Base-by-base conservation (phyloP, 2,113 vertebrate species). In the Agapornis roseicollis region DNA sequence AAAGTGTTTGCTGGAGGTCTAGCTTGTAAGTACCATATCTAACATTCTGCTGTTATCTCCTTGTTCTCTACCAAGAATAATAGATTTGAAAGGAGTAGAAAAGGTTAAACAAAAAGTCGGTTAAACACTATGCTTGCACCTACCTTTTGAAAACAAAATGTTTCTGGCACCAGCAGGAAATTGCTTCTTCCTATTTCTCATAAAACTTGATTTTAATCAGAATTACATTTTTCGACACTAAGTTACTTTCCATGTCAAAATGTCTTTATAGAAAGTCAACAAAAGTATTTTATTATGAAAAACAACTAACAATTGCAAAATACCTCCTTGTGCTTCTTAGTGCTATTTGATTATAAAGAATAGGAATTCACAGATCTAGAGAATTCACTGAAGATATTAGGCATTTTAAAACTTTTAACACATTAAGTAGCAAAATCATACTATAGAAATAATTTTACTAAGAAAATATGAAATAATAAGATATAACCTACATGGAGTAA, bases 391-490 rank as follows among this genome's bases (percentile, higher is more conserved):
- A 13, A 49, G 3, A 39, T 42, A 70, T 12, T 31, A 24, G 12
- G 2, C 5, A 56, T 66, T 78, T 78, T 16, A 6, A 0, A 4
- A 16, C 31, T 13, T 9, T 19, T 14, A 35, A 77, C 44, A 33
- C 12, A 66, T 31, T 74, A 52, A 53, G 14, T 44, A 58, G 1
- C 0, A 3, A 70, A 56, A 61, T 66, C 4, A 18, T 39, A 27
- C 58, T 79, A 8, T 8, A n/a, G 5, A 68, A 85, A 88, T 20
- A n/a, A 17, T 50, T 90, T 85, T 37, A 15, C 13, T 55, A 35
- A 46, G 8, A 92, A 71, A 72, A 64, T 80, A 46, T 0, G 0
- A 63, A 44, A 68, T 28, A 53, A 2, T 5, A 35, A 80, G 6
- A 19, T 10, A 27, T 13, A 25, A 1, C 6, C 4, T 50, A 53